Evolutionary conservation across 1,140 invertebrate species (phyloP).

Genomic region (Pseudomyrmex gracilis): DNA sequence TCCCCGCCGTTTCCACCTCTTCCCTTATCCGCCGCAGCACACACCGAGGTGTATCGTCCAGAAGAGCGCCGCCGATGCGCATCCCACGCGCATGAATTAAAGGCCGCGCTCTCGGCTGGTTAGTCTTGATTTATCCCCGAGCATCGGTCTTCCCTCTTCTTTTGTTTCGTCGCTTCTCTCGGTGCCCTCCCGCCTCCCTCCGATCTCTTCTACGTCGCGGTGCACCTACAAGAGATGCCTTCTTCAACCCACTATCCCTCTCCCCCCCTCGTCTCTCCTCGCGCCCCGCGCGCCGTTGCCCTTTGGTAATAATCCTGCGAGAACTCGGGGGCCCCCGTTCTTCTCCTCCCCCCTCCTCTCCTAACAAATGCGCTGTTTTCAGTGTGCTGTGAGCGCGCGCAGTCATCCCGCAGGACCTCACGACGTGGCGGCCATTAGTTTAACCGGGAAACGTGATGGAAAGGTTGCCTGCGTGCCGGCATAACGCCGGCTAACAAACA

Average conservation of each 20-base stretch:
- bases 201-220: background rate
- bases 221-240: slow-evolving; percentile 53
- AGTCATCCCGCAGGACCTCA: slow-evolving; percentile 72
- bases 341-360: background rate
- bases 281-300: slow-evolving; percentile 20
- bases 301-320: slow-evolving; percentile 74
- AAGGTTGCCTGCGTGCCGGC: slow-evolving; percentile 65
- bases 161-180: slow-evolving; percentile 75
- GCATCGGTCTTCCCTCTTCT: slow-evolving; percentile 78
- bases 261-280: background rate
- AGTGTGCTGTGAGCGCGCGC: slow-evolving; percentile 63
- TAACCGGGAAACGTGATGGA: slow-evolving; percentile 74
- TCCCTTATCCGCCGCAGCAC: background rate
- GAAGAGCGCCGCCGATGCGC: slow-evolving; percentile 62
- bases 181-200: slow-evolving; percentile 3
- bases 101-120: slow-evolving; percentile 76
- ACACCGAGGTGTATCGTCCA: slow-evolving; percentile 45
- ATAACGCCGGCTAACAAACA: slow-evolving; percentile 78
- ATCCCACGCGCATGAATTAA: slow-evolving; percentile 81
- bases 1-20: slow-evolving; percentile 4
- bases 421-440: slow-evolving; percentile 73
- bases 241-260: background rate
- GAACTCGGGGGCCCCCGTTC: slow-evolving; percentile 63
- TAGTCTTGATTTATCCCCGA: slow-evolving; percentile 82
- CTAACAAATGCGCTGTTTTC: slow-evolving; percentile 81